Base-by-base conservation (phyloP, 2,113 vertebrate genomes). In the Odontesthes bonariensis region DNA sequence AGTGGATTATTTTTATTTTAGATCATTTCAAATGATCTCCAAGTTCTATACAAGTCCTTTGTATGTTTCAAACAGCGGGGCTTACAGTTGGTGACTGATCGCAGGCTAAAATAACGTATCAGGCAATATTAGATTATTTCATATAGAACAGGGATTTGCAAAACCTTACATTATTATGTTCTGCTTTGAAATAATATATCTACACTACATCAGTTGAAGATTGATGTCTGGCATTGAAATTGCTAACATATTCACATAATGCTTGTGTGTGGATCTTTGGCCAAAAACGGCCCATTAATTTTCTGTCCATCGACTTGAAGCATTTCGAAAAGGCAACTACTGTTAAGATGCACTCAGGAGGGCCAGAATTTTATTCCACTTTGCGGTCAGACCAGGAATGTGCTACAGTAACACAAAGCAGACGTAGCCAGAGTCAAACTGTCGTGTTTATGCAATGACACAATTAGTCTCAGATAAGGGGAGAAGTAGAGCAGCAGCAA, bases 391-490 rank as follows among this genome's bases (percentile, higher is more conserved):
- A 20, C 0, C 19, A 35, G 31, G 71, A 88, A 85, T 79, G 44
- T 35, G 54, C 72, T 38, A 53, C 60, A 4, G 75, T 68, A 75
- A 89, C 75, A 56, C 62, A 86, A 71, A 82, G 40, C 88, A 91
- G 84, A 90, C 59, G 40, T 16, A 56, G n/a, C 42, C 59, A 68
- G 55, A 73, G 68, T 73, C 77, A 52, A 31, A n/a, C 40, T 47
- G 2, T 57, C 56, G 58, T 69, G 63, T 80, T 81, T 47, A 23
- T 68, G 59, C 73, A 69, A 23, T 81, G 74, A 71, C 68, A 59
- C 84, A 73, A 85, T 90, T 86, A 85, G 86, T 82, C 47, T 33
- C 3, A 59, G 85, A 81, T 88, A 81, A 85, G 69, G 57, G 60
- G 64, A 62, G 79, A 22, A 38, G 27, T 32, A 4, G 76, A 51